Evolutionary conservation across 2,113 vertebrate species (phyloP).

Genomic region (Neofelis nebulosa): DNA sequence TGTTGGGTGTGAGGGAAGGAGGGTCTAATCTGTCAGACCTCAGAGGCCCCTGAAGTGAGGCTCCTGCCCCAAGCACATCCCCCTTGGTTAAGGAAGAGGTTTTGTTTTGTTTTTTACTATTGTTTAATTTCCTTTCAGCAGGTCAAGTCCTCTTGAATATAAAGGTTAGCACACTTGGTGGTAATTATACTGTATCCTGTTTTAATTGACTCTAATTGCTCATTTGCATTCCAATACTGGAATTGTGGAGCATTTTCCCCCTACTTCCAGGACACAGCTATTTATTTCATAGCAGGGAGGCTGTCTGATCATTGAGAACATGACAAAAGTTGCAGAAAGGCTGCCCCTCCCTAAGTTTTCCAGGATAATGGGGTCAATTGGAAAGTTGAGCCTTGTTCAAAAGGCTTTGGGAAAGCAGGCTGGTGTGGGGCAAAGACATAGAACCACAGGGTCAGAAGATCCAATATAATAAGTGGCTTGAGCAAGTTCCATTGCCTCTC

Average conservation of each 20-base stretch:
- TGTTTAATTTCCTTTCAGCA: constrained; percentile 80
- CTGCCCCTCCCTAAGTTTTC: constrained; percentile 35
- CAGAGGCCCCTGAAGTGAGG: neutral
- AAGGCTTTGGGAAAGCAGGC: neutral
- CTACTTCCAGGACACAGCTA: constrained; percentile 78
- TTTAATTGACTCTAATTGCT: constrained; percentile 88
- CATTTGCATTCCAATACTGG: constrained; percentile 86
- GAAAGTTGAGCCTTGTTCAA: neutral
- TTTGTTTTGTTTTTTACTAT: constrained; percentile 60
- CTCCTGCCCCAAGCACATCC: neutral
- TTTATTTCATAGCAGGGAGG: constrained; percentile 75
- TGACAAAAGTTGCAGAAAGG: constrained; percentile 61
- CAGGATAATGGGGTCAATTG: neutral
- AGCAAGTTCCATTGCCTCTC: neutral
- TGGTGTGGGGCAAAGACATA: neutral
- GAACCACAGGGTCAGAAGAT: neutral
- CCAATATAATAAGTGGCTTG: neutral
- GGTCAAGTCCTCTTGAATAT: constrained; percentile 81
- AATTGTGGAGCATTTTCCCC: constrained; percentile 64
- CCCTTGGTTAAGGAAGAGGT: constrained; percentile 23
- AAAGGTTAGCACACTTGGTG: constrained; percentile 84
- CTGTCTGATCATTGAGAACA: constrained; percentile 74
- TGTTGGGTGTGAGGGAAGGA: neutral
- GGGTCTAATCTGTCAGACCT: neutral
- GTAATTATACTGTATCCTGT: constrained; percentile 87